phyloP scores from a whole-genome alignment of 2,797 vertebrate genomes.

The Thunnus albacares region DNA sequence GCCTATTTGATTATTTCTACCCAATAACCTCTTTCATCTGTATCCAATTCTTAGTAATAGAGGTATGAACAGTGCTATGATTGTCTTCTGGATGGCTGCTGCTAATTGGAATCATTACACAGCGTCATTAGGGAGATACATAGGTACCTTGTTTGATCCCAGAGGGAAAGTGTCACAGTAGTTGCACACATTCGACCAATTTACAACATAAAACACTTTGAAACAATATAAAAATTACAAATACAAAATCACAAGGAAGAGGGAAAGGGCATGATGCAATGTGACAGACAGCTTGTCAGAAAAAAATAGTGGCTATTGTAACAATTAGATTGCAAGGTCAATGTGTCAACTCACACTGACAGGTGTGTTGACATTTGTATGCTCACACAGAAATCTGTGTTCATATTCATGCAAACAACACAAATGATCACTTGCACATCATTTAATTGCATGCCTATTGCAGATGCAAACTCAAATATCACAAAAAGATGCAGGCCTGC shows the following conservation, averaged over 20 bases:
- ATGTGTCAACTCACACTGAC: not conserved
- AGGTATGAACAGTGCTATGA: not conserved
- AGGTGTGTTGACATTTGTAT: not conserved
- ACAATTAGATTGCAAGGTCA: not conserved
- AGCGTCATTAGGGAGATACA: not conserved
- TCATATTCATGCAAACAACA: constrained; percentile 7
- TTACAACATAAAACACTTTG: not conserved
- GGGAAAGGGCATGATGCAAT: not conserved
- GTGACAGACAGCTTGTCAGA: not conserved
- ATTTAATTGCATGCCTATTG: too few species aligned
- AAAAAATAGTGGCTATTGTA: too few species aligned
- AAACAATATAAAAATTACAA: not conserved
- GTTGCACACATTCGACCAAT: not conserved
- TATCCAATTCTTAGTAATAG: not conserved
- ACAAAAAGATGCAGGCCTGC: not conserved
- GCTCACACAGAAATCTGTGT: too few species aligned
- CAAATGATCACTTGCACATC: too few species aligned
- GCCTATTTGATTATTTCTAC: not conserved
- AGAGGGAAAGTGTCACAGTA: not conserved
- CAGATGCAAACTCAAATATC: too few species aligned
- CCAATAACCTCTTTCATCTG: not conserved
- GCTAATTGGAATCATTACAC: not conserved
- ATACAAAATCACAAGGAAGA: not conserved
- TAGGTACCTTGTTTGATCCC: not conserved
- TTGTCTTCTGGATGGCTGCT: not conserved